These are phyloP conservation scores for Strix uralensis DNA, from an alignment of 2,113 vertebrate genomes.

Conservation along the genomic window DNA sequence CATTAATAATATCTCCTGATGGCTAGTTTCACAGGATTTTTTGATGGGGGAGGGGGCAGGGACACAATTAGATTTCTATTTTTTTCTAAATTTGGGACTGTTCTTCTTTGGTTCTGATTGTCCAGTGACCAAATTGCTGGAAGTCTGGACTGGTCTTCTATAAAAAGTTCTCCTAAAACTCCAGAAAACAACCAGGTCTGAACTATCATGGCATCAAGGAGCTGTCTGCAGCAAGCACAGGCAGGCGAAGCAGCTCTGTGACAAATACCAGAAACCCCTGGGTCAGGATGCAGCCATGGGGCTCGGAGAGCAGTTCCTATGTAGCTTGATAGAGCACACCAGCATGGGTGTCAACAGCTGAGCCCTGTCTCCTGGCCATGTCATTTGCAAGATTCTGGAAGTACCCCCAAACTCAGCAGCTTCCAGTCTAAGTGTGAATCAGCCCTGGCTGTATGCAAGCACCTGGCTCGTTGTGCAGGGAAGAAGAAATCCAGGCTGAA, in stretches of 20 bases:
- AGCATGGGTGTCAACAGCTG: neutral
- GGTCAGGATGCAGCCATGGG: neutral
- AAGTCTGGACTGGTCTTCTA: neutral
- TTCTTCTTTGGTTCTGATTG: neutral
- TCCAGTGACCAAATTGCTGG: neutral
- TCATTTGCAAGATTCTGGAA: neutral
- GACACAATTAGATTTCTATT: neutral
- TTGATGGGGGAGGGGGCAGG: neutral
- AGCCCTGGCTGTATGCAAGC: neutral
- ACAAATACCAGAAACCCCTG: neutral
- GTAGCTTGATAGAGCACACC: rapidly evolving
- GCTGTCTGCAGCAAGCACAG: neutral
- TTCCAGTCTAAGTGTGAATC: neutral
- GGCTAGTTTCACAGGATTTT: neutral
- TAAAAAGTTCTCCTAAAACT: neutral
- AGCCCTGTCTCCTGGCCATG: neutral
- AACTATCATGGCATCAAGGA: neutral
- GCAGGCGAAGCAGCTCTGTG: neutral
- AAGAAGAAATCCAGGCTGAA: neutral
- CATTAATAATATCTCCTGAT: neutral
- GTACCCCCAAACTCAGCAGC: neutral
- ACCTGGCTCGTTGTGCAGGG: rapidly evolving
- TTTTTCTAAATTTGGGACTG: neutral
- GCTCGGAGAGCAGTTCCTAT: rapidly evolving
- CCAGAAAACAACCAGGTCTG: neutral